A percentile compares a stretch with the other conserved stretches of the same genome.
These are phyloP conservation scores for Saxidomus purpurata DNA, from an alignment of 1,140 invertebrate species.

Conservation along the genomic window DNA sequence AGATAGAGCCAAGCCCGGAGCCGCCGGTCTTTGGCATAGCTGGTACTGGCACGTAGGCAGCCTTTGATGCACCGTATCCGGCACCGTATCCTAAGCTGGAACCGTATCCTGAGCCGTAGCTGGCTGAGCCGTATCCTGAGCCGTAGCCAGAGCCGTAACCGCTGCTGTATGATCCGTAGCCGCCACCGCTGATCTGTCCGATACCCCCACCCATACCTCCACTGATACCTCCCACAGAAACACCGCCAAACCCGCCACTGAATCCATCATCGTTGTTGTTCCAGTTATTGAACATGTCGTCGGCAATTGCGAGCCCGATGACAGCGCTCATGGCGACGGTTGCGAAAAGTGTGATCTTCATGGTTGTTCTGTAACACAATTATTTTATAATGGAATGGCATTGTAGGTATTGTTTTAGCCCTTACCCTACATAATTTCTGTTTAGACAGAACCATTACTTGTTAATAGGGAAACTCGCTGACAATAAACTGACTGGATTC, in stretches of 20 bases:
- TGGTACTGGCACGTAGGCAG: conserved; percentile 8
- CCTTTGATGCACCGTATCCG: neutral
- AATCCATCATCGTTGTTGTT: neutral
- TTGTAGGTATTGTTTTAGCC: too few species aligned
- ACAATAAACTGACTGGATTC: too few species aligned
- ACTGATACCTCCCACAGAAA: neutral
- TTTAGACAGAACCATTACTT: too few species aligned
- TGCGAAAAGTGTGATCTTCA: conserved; percentile 46
- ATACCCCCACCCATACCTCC: neutral
- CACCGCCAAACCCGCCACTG: neutral
- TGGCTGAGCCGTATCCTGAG: neutral
- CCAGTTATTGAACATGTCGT: conserved; percentile 9
- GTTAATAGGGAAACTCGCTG: too few species aligned
- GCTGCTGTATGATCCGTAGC: neutral
- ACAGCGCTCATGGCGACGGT: conserved; percentile 47
- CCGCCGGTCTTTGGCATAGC: neutral
- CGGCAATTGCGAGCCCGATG: conserved; percentile 24
- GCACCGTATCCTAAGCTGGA: neutral
- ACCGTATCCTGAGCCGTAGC: conserved; percentile 18
- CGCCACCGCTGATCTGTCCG: neutral
- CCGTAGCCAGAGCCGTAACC: conserved; percentile 10
- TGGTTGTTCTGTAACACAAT: neutral
- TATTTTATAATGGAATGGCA: neutral
- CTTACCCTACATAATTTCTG: too few species aligned
- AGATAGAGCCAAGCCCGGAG: neutral